Conservation (phyloP, 2,113 vertebrate species). For the Nannospalax galili region DNA sequence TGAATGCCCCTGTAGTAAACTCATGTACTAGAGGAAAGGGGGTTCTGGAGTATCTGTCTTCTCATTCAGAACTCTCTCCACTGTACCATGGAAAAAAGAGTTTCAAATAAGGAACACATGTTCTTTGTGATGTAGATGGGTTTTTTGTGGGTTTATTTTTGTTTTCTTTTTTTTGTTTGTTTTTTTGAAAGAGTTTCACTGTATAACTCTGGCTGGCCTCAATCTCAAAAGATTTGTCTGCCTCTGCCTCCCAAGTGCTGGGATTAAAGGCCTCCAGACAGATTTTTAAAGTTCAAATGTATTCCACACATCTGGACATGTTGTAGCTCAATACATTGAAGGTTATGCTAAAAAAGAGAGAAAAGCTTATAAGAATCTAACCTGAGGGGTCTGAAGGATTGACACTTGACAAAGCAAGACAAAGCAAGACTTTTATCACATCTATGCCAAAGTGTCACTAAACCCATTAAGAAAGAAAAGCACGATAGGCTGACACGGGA, state of each 20-base stretch:
- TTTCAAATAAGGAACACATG: neutral
- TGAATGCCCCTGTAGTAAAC: neutral
- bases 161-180: too few relatives aligned
- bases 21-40: neutral
- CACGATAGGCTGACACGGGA: neutral
- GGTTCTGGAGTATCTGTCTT: constrained; percentile 7
- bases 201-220: too few relatives aligned
- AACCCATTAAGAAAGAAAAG: neutral
- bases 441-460: neutral
- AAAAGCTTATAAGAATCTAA: neutral
- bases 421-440: neutral
- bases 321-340: neutral
- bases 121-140: neutral
- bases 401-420: neutral
- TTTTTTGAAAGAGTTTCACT: too few relatives aligned
- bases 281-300: neutral
- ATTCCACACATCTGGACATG: neutral
- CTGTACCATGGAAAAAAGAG: neutral
- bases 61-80: neutral
- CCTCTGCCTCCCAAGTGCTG: too few relatives aligned
- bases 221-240: too few relatives aligned
- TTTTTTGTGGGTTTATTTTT: too few relatives aligned
- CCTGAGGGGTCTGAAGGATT: neutral
- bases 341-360: neutral
- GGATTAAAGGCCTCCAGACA: too few relatives aligned